phyloP scores from a whole-genome alignment of 2,113 vertebrate genomes.

The Seriola quinqueradiata region DNA sequence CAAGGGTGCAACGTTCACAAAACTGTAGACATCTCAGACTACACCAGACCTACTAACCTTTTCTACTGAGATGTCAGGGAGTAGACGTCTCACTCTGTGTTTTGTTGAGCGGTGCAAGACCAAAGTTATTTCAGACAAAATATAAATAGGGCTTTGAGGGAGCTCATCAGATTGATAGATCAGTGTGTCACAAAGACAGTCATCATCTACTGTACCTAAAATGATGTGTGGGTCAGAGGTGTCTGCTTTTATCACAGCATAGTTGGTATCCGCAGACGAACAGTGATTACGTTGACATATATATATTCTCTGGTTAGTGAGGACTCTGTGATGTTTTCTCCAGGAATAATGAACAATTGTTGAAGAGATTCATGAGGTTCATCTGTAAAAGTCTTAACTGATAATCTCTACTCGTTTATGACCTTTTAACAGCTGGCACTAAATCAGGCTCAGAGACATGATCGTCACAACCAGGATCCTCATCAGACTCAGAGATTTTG shows the following conservation, averaged over 20 bases:
- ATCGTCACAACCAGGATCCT: neutral
- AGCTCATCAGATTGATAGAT: neutral
- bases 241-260: neutral
- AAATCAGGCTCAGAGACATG: neutral
- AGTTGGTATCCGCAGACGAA: neutral
- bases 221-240: neutral
- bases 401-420: neutral
- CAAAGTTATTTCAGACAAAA: neutral
- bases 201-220: neutral
- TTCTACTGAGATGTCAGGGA: conserved; percentile 13
- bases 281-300: neutral
- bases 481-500: neutral
- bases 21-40: conserved; percentile 27
- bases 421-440: too few relatives aligned
- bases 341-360: neutral
- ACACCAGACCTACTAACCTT: neutral
- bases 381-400: neutral
- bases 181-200: neutral
- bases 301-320: neutral
- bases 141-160: neutral
- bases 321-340: neutral
- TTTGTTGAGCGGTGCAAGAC: neutral
- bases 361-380: too few relatives aligned
- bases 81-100: neutral
- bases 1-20: conserved; percentile 17